Evolutionary conservation across 30 jellyfish, hydroid and myxozoan species (phyloP), one percentile per base, ranked within the genome.

Genomic region (Aurelia sp.): DNA sequence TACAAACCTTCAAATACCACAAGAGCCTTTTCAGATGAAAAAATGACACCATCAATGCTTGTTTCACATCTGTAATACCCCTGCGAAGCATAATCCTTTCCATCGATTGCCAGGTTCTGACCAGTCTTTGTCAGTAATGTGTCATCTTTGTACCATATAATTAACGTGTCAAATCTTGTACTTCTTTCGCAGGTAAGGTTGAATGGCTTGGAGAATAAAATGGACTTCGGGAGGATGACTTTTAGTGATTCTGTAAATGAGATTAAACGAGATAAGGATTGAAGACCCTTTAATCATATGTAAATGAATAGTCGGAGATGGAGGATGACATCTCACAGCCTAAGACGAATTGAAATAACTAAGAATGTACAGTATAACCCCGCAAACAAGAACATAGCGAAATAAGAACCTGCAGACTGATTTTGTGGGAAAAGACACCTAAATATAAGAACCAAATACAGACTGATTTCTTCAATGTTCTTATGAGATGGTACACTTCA

Each of bases 131-230:
- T 65, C 64, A 80, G 55, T 33, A 48, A 41, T 11, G 23, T 22
- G 9, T 78, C 90, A 51, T 80, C 90, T 53, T 80, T 80, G 66
- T 21, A 65, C 90, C 90, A 80, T 13, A 23, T 55, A 10, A 80
- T 66, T 51, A 13, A 33, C 20, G 90, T 11, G 20, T n/a, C 37
- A 48, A n/a, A 7, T 20, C 48, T 13, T n/a, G 65, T 40, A 31
- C 65, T 23, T 40, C 71, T 33, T 15, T 30, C 27, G 79, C 88
- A 78, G 35, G 88, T 78, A n/a, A 78, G 21, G 35, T 31, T 48
- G 71, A 78, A 55, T 13, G 79, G 57, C 52, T 19, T 8, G 11
- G 70, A 15, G 44, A 62, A 52, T 9, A 52, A 16, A 3, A 52
- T 52, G 31, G 41, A 11, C 55, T 62, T 78, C 4, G 88, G 70